Evolutionary conservation across 2,113 vertebrate genomes (phyloP), one percentile per base, ranked within the genome.

Genomic region (Rousettus leschenaultii): DNA sequence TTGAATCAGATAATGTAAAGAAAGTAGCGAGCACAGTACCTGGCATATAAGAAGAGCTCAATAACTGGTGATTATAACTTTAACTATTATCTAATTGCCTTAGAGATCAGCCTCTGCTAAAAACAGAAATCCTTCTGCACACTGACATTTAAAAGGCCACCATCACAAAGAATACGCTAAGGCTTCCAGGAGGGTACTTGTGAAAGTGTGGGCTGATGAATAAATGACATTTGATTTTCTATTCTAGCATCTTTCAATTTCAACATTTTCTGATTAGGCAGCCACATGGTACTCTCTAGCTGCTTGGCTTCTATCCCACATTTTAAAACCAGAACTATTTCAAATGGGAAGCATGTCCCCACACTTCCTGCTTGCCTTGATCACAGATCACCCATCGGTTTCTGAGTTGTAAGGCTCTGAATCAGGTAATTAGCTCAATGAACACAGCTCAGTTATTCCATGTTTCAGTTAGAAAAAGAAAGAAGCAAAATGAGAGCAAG

Each of bases 91-190:
- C 53, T 75, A 73, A 96, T 75, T 95, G 82, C 77, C 68, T 96
- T 75, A 28, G 82, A 80, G 57, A 95, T 77, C 87, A 94, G 87
- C 59, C 87, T 97, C 83, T 48, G 70, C 86, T 96, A 92, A 96
- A 95, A 96, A 96, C 91, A 94, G 97, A 96, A 92, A 92, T 66
- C 86, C 91, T 95, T 95, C 91, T 95, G 82, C 55, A 95, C 66
- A 86, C 10, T 94, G 94, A 94, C 95, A 97, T 97, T 97, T 95
- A 91, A 91, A 97, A 97, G 91, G 86, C 95, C 89, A 93, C 86
- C 68, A 59, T 61, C 73, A 80, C 91, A 75, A 93, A 96, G 93
- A 94, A 92, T 53, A 65, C 2, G 6, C 63, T 66, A 33, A 57
- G 65, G 63, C 83, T 96, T 79, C 95, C 91, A 86, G 91, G 74